Evolutionary conservation across 2,797 vertebrate genomes (phyloP), one percentile per base, ranked within the genome.

Genomic region (Hozukius guyotensis): DNA sequence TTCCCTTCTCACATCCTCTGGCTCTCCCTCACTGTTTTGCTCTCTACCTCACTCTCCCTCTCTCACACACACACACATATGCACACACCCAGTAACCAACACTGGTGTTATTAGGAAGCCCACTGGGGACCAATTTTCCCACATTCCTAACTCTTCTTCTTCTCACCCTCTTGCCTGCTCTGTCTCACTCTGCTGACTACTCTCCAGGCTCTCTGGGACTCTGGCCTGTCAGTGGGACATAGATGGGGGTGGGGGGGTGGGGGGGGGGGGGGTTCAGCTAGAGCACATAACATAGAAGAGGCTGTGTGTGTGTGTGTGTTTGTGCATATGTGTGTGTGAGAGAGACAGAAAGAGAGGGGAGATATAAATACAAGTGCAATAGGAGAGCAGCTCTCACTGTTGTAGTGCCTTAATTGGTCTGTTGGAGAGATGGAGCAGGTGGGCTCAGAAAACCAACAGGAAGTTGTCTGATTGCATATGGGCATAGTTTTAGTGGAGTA

Each of bases 81-180:
- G 25, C 74, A 42, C 16, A 64, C 20, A 20, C 60, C 81, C 85
- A 71, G 71, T 57, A 82, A 85, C 78, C 65, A 84, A 76, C 74
- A 77, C 78, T 80, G 8, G 57, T 84, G 86, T 81, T 89, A 88
- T 89, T 88, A 92, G 72, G 65, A 85, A 88, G 71, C 88, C 89
- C 94, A 91, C 92, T 31, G 52, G 94, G 92, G 95, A 95, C 94
- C 93, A 95, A 96, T 95, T 95, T 95, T 83, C 87, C 81, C 82
- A 89, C 84, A 90, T 77, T 84, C 62, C 69, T 83, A 63, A 57
- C 69, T 82, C 66, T 72, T 86, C 60, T 55, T 55, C 24, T 56
- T 87, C 79, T 90, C 84, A 88, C 87, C 83, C 88, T 84, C 59
- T 86, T 86, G 88, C 82, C 78, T 76, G 86, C 49, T 52, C 77